Conservation (phyloP, 1,140 invertebrate species). For the Apis mellifera region Amel_HAv3.1 CM009934.2:10924001-10924500, state of each 20-base stretch:
- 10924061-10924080: not conserved
- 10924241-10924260: slow-evolving; percentile 51
- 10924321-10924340: slow-evolving; percentile 63
- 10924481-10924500: too few relatives aligned
- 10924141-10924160: not conserved
- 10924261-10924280: slow-evolving; percentile 47
- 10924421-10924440: slow-evolving; percentile 60
- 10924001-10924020: slow-evolving; percentile 26
- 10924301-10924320: slow-evolving; percentile 68
- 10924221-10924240: slow-evolving; percentile 67
- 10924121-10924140: slow-evolving; percentile 2
- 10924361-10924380: slow-evolving; percentile 45
- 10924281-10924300: slow-evolving; percentile 63
- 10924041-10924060: slow-evolving; percentile 23
- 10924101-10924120: slow-evolving; percentile 15
- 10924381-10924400: not conserved
- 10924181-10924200: not conserved
- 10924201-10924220: slow-evolving; percentile 45
- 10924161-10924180: slow-evolving; percentile 14
- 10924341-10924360: slow-evolving; percentile 64
- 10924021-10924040: slow-evolving; percentile 23
- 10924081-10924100: slow-evolving; percentile 14
- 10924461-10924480: too few relatives aligned
- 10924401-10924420: slow-evolving; percentile 3
- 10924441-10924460: not conserved